These are phyloP conservation scores for Trachops cirrhosus DNA, from an alignment of 2,797 vertebrate genomes.

Conservation along the genomic window DNA sequence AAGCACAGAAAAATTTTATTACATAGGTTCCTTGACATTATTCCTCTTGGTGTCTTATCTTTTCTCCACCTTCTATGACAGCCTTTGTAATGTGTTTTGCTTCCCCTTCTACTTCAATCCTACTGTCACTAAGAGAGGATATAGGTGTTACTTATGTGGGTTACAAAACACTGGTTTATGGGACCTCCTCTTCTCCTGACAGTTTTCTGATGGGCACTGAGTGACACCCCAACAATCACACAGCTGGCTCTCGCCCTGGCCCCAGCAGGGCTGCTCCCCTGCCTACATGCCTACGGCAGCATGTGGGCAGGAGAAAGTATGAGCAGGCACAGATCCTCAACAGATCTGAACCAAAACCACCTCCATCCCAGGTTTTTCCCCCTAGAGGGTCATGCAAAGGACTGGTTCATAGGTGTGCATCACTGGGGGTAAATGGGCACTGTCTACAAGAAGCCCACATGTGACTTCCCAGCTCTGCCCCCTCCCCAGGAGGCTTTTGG, in stretches of 20 bases:
- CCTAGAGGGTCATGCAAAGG: background rate
- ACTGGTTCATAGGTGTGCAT: background rate
- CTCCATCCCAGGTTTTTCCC: background rate
- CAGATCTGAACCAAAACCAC: background rate
- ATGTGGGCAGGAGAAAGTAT: background rate
- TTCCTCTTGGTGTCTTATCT: background rate
- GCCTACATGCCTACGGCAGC: fast-evolving
- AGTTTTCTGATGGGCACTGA: background rate
- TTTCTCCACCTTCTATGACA: background rate
- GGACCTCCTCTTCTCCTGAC: background rate
- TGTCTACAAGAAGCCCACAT: background rate
- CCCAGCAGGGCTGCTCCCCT: background rate
- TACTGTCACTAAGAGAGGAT: background rate
- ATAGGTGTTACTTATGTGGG: background rate
- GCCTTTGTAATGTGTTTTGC: background rate
- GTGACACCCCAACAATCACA: background rate
- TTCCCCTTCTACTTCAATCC: background rate
- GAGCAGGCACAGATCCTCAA: background rate
- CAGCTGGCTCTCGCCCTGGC: background rate
- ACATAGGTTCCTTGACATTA: background rate
- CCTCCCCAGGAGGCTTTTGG: background rate
- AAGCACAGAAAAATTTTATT: background rate
- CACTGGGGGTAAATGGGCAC: background rate
- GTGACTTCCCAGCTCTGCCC: background rate
- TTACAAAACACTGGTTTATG: background rate